Conservation (phyloP, 2,797 vertebrate genomes). For the Tangara arthus region DNA sequence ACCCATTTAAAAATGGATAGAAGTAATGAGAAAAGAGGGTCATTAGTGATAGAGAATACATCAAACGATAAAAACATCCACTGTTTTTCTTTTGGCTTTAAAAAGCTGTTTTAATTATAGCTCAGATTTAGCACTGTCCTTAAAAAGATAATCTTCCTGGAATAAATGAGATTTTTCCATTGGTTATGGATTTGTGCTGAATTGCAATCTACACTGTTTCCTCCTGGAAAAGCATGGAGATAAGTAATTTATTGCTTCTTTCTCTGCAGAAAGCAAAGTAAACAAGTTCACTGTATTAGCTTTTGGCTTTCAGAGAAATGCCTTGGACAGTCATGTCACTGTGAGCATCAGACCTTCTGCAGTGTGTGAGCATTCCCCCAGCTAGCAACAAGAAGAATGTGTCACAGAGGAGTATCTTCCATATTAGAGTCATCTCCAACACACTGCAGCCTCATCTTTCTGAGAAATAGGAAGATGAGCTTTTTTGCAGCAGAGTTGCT, state of each 20-base stretch:
- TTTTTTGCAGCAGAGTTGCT: neutral
- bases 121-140: neutral
- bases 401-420: neutral
- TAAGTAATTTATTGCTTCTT: neutral
- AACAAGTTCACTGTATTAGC: neutral
- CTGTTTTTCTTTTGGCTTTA: neutral
- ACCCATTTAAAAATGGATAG: neutral
- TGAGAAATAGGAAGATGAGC: neutral
- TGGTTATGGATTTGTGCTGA: neutral
- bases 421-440: neutral
- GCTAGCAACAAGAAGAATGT: rapidly evolving
- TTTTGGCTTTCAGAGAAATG: neutral
- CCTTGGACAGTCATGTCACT: neutral
- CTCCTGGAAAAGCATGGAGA: neutral
- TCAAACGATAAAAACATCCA: neutral
- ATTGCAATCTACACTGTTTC: neutral
- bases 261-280: neutral
- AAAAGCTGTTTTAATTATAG: neutral
- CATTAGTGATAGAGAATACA: neutral
- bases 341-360: neutral
- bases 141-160: neutral
- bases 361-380: neutral
- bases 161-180: neutral
- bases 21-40: constrained; percentile 10
- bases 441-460: neutral